These are phyloP conservation scores for Egretta garzetta DNA, from an alignment of 2,113 vertebrate species.

Conservation along the genomic window DNA sequence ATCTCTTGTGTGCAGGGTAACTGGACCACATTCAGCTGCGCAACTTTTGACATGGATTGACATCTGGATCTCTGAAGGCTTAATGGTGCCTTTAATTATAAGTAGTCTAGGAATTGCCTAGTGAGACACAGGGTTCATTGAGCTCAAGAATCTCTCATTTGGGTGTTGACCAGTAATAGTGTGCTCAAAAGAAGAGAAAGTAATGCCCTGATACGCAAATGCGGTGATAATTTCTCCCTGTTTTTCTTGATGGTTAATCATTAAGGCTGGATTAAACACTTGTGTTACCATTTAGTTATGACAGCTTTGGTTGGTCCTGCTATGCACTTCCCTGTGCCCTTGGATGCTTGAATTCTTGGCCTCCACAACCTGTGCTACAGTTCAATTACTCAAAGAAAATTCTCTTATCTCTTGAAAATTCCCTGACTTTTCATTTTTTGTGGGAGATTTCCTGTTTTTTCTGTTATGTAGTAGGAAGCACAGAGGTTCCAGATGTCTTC, in stretches of 20 bases:
- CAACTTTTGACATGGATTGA: neutral
- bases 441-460: neutral
- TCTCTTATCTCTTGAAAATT: neutral
- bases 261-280: neutral
- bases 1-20: neutral
- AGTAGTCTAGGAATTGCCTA: constrained; percentile 15
- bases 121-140: constrained; percentile 10
- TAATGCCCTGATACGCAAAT: neutral
- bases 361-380: neutral
- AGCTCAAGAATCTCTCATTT: constrained; percentile 11
- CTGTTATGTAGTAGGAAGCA: neutral
- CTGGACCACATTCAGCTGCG: neutral
- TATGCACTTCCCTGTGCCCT: neutral
- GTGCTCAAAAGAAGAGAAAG: neutral
- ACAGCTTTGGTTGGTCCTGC: neutral
- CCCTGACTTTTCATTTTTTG: neutral
- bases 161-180: neutral
- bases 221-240: neutral
- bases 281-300: neutral
- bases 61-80: constrained; percentile 16
- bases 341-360: neutral
- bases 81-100: constrained; percentile 48
- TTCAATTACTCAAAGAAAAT: neutral
- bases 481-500: neutral
- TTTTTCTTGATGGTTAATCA: neutral